Percentiles rank a stretch among this genome's conserved stretches.
Evolutionary conservation across 2,888 invertebrate species (phyloP).

Genomic region (Tillus elongatus): DNA sequence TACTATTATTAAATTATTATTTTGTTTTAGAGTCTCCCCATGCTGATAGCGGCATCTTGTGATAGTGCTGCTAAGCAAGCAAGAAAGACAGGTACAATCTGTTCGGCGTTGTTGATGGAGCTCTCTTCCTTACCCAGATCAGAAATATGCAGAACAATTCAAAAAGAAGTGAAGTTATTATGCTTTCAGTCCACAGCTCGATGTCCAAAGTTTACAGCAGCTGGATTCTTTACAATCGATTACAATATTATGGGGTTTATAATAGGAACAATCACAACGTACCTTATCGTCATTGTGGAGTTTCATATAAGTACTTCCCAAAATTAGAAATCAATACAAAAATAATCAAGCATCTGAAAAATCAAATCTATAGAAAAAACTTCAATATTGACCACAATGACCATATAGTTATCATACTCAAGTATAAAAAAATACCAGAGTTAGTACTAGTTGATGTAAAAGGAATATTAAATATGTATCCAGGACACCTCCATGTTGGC

Average conservation of each 20-base stretch:
- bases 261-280: neutral
- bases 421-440: no score
- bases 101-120: neutral
- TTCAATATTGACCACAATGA: no score
- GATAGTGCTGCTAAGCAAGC: neutral
- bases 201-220: neutral
- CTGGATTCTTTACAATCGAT: neutral
- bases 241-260: neutral
- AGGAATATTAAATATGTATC: no score
- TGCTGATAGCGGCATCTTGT: conserved; percentile 1
- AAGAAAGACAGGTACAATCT: neutral
- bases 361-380: no score
- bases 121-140: conserved; percentile 1
- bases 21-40: neutral
- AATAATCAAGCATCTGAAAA: no score
- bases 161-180: neutral
- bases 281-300: neutral
- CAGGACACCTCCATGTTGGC: no score
- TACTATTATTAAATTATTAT: no score
- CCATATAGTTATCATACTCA: no score
- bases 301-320: no score
- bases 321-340: no score
- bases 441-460: no score
- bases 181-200: neutral
- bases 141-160: neutral